These are phyloP conservation scores for Himalopsyche anomala DNA, from an alignment of 2,888 invertebrate genomes.

Conservation along the genomic window DNA sequence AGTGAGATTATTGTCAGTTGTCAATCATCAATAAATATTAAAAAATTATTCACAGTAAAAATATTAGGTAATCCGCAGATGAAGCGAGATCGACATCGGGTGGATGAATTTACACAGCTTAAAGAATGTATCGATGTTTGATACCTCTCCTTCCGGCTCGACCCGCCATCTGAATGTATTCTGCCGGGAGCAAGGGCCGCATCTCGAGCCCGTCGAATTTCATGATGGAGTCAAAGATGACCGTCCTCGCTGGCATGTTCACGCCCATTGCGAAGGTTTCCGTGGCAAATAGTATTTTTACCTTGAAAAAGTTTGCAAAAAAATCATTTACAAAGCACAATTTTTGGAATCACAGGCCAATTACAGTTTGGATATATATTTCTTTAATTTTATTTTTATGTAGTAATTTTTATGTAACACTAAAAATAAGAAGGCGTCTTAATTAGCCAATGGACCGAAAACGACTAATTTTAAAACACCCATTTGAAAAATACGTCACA, in stretches of 20 bases:
- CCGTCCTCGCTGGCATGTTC: conserved; percentile 99
- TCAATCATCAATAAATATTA: no score
- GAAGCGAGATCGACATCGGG: no score
- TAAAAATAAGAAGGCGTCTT: no score
- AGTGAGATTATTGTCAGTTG: no score
- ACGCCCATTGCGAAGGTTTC: conserved; percentile 99
- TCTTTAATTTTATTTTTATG: no score
- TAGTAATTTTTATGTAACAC: no score
- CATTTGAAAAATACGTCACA: no score
- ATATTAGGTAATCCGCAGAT: no score
- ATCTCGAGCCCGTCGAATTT: conserved; percentile 93
- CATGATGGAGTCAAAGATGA: conserved; percentile 93
- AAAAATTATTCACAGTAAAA: no score
- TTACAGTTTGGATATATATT: no score
- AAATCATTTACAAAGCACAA: background rate
- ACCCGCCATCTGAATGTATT: conserved; percentile 99
- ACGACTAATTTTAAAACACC: no score
- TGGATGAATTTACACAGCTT: background rate
- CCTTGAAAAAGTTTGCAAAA: conserved; percentile 68
- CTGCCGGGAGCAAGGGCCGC: conserved; percentile 90
- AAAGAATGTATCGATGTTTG: conserved; percentile 28
- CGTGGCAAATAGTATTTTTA: conserved; percentile 95
- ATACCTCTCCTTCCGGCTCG: conserved; percentile 94
- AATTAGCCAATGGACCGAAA: no score
- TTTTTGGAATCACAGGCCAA: background rate